Base-by-base conservation (phyloP, 2,113 vertebrate genomes). In the Pseudois nayaur region DNA sequence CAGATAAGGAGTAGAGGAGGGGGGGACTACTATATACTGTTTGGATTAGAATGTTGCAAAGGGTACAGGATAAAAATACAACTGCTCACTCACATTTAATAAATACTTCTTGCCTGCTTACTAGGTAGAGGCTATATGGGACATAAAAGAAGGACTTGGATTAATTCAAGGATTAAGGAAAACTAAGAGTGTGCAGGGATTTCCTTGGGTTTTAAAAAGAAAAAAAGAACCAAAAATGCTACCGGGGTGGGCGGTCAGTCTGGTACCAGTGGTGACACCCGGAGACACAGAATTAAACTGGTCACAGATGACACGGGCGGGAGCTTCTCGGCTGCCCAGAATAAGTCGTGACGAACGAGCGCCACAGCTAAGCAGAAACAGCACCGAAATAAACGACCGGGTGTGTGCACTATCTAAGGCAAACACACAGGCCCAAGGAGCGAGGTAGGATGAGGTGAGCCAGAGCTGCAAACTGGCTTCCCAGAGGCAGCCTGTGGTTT, bases 401-500 rank as follows among this genome's bases (percentile, higher is more conserved):
- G 50, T 29, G 31, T 85, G 40, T 55, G 67, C 13, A 9, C 79
- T 27, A 31, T 76, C 71, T 31, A 79, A 74, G 48, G 14, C 90
- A 79, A 62, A 87, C 86, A 50, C 6, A 3, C 6, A 15, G 82
- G 82, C 50, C 91, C 48, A 6, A 2, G 48, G 50, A 82, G 31
- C 5, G 13, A 95, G 92, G 92, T 21, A 59, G 87, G 7, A 31
- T 5, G 59, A 92, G 78, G 92, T 64, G 78, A 97, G 15, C 40
- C 57, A 13, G 50, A 27, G 45, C 40, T 45, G 55, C 57, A 52
- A 21, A 10, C 15, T 50, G 40, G 67, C 45, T 81, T 89, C 52
- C 79, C 57, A n/a, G 83, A 59, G 59, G 74, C 55, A 11, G 50
- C 84, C 64, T 95, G 94, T 96, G 87, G 94, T 74, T 86, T 79